Conservation (phyloP, 1,140 invertebrate genomes). For the Atta colombica region DNA sequence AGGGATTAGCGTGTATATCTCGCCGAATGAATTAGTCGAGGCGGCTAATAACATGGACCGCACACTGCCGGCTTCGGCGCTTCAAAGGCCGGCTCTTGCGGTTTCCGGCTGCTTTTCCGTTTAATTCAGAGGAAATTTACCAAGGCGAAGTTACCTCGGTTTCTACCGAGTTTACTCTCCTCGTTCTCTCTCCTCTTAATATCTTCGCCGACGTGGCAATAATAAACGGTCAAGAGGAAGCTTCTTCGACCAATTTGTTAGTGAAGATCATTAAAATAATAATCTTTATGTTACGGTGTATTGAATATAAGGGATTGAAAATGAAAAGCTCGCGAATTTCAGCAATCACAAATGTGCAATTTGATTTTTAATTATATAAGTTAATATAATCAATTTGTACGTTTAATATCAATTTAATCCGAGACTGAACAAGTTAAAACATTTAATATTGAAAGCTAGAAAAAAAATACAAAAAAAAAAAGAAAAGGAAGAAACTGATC, state of each 20-base stretch:
- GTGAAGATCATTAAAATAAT: not conserved
- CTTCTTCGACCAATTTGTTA: not conserved
- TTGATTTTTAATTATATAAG: slow-evolving; percentile 1
- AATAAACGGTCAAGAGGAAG: not conserved
- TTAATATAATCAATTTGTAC: not conserved
- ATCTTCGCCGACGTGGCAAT: not conserved
- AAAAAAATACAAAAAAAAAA: not conserved
- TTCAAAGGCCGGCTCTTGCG: slow-evolving; percentile 53
- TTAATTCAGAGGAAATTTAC: slow-evolving; percentile 70
- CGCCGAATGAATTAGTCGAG: slow-evolving; percentile 42
- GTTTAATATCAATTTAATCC: not conserved
- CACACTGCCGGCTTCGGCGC: slow-evolving; percentile 9
- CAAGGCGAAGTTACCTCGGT: slow-evolving; percentile 52
- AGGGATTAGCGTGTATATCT: slow-evolving; percentile 34
- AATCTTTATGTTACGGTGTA: not conserved
- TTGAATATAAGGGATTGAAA: not conserved
- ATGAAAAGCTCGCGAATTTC: not conserved
- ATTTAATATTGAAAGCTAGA: not conserved
- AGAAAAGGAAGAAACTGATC: not conserved
- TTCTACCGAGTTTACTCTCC: slow-evolving; percentile 40
- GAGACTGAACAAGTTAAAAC: not conserved
- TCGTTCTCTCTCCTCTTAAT: slow-evolving; percentile 3
- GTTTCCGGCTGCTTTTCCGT: slow-evolving; percentile 58
- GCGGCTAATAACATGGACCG: slow-evolving; percentile 43
- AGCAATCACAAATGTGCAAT: not conserved